Base-by-base conservation (phyloP, 2,113 vertebrate genomes). In the Zapornia atra region DNA sequence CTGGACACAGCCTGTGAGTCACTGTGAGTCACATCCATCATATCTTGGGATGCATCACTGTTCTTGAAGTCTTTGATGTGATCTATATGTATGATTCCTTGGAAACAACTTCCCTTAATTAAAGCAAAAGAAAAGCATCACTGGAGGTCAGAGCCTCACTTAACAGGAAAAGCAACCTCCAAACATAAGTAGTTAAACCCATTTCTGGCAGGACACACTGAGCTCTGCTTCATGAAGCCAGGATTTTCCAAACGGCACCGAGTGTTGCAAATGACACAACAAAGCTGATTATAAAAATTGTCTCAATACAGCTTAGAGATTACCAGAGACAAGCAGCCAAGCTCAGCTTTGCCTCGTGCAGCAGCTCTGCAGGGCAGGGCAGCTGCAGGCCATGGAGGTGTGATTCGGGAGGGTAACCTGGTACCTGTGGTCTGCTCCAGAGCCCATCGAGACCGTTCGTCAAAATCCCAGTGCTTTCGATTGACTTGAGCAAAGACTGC, bases 61-160 rank as follows among this genome's bases (percentile, higher is more conserved):
- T 84, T 22, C n/a, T 0, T 24, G 59, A 25, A 83, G 63, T 4
- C 96, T 95, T 87, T 90, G 91, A 76, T 85, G 70, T 69, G 44
- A 79, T 82, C 65, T 82, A 0, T 5, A 34, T 4, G 60, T 6
- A 4, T 15, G n/a, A 65, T 38, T 44, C 84, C 81, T 89, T 82
- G 82, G 84, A 66, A 95, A 94, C 53, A 40, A 63, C 59, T 96
- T 95, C 84, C 81, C 93, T 60, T 85, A 18, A 80, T 90, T 61
- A 91, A 87, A 85, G n/a, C 66, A 70, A 65, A 92, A 77, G 93
- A 96, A 95, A 96, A 92, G 61, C 91, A 95, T 85, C 86, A 76
- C 54, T 68, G 65, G 38, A 68, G 44, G 29, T 87, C 44, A 65
- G 54, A 85, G 54, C 22, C 53, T 48, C 50, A 40, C 0, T 61